phyloP scores from a whole-genome alignment of 2,888 invertebrate species.

The Troilus luridus region DNA sequence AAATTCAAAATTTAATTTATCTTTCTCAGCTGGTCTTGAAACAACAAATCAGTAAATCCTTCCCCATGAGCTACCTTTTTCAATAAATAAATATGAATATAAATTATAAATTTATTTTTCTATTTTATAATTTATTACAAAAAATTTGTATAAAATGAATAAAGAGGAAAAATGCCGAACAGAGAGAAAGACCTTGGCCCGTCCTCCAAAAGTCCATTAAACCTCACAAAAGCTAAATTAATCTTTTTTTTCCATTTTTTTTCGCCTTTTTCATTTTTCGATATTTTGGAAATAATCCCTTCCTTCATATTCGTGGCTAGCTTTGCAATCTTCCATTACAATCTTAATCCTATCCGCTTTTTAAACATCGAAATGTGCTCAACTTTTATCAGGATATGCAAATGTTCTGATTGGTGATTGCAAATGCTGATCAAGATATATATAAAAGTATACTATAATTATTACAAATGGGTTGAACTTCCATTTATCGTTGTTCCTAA shows the following conservation, averaged over 20 bases:
- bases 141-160: background rate
- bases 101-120: too few species aligned
- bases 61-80: too few species aligned
- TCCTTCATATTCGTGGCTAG: background rate
- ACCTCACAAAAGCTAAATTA: background rate
- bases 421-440: background rate
- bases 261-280: background rate
- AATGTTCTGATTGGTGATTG: background rate
- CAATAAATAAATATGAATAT: too few species aligned
- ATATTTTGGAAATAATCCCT: background rate
- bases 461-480: too few species aligned
- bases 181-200: background rate
- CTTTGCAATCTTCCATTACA: background rate
- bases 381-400: background rate
- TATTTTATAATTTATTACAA: too few species aligned
- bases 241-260: background rate
- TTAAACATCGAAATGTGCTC: background rate
- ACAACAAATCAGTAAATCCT: too few species aligned
- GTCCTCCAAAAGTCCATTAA: background rate
- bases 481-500: too few species aligned
- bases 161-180: background rate
- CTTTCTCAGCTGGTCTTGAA: too few species aligned
- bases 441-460: background rate
- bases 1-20: too few species aligned
- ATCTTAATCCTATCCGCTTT: background rate